Evolutionary conservation across 2,888 invertebrate genomes (phyloP), one percentile per base, ranked within the genome.

Genomic region (Oligia fasciuncula): DNA sequence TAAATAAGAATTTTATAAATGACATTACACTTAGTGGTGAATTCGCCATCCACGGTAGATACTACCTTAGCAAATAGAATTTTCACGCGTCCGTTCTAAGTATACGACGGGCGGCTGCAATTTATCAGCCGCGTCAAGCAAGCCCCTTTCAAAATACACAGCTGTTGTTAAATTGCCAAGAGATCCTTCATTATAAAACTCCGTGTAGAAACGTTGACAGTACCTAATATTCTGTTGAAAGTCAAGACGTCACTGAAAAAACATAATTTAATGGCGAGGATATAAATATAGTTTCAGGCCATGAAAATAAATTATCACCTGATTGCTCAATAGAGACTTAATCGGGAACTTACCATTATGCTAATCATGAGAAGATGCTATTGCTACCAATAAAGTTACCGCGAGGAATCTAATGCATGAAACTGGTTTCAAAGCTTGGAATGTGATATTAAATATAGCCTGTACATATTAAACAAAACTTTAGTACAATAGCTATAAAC

Each of bases 1-100:
- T n/a, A 13, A 83, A 80, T 75, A 75, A 73, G 40, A n/a, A 46
- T 82, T 76, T 81, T 49, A 40, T 60, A 69, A 81, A 83, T 77
- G 23, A 46, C 23, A 51, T 78, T 76, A 63, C 73, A 66, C 67
- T 78, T 73, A 54, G 60, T 79, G 63, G 66, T 70, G 81, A 81
- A 79, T 84, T 83, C 72, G 65, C 83, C 62, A 51, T 80, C 69
- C 75, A 85, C 76, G 29, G 29, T 73, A 71, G 72, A 85, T 90
- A 91, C 75, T 92, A 93, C 91, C 90, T 91, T 86, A 76, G 82
- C 85, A 92, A 92, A 94, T 93, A 92, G 89, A 92, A 92, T 93
- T 93, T 92, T 89, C 89, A 86, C 90, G 89, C 89, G 83, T 89
- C 88, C 85, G 84, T 90, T 87, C 82, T 85, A 86, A 87, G 87